Conservation (phyloP, 2,888 invertebrate species). For the Lasioglossum oenotherae region DNA sequence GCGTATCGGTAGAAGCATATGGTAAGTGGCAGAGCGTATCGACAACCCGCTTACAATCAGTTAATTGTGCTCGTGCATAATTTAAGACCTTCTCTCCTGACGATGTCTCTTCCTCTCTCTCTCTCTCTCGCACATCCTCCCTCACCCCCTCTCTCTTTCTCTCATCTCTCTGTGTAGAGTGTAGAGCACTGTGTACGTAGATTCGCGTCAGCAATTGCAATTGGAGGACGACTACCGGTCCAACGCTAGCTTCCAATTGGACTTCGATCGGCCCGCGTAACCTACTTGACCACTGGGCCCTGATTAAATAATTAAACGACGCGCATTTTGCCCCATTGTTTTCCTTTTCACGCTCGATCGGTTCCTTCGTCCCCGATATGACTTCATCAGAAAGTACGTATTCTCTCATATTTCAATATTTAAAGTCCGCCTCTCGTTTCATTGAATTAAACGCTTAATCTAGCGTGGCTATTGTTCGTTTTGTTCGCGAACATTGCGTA, state of each 20-base stretch:
- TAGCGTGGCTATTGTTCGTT: neutral
- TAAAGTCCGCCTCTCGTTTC: neutral
- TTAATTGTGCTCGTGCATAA: slow-evolving; percentile 65
- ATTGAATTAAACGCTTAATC: neutral
- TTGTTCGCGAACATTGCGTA: neutral
- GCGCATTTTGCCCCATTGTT: slow-evolving; percentile 12
- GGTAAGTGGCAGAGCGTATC: slow-evolving; percentile 49
- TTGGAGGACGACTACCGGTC: slow-evolving; percentile 13
- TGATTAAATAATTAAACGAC: slow-evolving; percentile 36
- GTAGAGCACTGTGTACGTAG: neutral
- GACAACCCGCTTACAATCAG: slow-evolving; percentile 63
- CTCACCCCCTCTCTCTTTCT: neutral
- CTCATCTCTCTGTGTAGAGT: neutral
- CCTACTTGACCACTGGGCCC: slow-evolving; percentile 29
- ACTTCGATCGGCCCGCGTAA: slow-evolving; percentile 30
- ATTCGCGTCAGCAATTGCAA: slow-evolving; percentile 41
- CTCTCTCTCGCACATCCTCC: neutral
- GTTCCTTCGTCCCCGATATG: neutral
- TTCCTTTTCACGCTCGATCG: neutral
- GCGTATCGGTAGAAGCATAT: slow-evolving; percentile 25
- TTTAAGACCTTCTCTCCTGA: slow-evolving; percentile 62
- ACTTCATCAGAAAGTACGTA: neutral
- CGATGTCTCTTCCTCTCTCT: neutral
- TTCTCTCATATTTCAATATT: neutral
- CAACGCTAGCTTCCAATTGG: slow-evolving; percentile 20